phyloP scores from a whole-genome alignment of 2,888 invertebrate genomes.

The Peribatodes rhomboidaria region DNA sequence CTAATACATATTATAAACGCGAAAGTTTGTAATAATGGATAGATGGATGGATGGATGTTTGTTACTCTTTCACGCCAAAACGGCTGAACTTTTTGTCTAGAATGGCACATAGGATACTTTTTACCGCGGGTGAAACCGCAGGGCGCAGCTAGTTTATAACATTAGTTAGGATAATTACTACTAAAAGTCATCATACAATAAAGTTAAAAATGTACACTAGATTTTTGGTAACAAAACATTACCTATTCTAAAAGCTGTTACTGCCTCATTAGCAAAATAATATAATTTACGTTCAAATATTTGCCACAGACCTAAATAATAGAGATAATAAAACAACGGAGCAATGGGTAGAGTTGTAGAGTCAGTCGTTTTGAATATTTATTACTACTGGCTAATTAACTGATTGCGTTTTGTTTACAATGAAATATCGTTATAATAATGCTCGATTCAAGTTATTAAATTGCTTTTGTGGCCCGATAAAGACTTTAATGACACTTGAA shows the following conservation, averaged over 20 bases:
- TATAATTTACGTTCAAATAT: constrained; percentile 31
- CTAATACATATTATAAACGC: no score
- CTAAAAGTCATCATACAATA: no score
- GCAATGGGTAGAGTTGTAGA: constrained; percentile 17
- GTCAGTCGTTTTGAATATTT: constrained; percentile 51
- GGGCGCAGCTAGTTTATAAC: no score
- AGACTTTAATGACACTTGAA: constrained; percentile 14
- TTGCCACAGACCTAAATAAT: constrained; percentile 33
- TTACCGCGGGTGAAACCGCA: no score
- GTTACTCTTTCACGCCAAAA: no score
- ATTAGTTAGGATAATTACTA: no score
- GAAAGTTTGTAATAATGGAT: no score
- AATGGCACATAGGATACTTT: no score
- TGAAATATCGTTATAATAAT: constrained; percentile 56
- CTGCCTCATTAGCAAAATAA: constrained; percentile 24
- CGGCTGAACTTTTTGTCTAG: no score
- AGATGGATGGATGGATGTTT: no score
- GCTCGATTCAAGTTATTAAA: constrained; percentile 38
- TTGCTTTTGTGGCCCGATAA: constrained; percentile 35
- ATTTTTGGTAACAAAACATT: neutral
- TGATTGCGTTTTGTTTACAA: constrained; percentile 54
- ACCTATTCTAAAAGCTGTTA: constrained; percentile 7
- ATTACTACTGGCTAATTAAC: constrained; percentile 57
- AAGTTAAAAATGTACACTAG: no score
- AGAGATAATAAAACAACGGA: constrained; percentile 37